Conservation (phyloP, 2,888 invertebrate genomes). For the Oscheius sp. region DNA sequence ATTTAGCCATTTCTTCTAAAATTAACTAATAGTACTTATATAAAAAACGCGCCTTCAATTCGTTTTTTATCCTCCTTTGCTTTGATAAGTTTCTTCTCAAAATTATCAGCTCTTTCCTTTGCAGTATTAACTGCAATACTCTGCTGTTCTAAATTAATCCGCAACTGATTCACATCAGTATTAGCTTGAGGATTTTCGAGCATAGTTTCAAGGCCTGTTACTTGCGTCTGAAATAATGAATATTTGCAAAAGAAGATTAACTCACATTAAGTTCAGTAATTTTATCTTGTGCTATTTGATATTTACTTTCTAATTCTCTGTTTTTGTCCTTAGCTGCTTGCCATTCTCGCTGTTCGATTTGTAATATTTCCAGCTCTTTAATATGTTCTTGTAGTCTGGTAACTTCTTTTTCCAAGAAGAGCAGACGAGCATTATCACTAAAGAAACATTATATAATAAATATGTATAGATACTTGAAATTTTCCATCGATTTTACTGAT, state of each 20-base stretch:
- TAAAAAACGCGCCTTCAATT: not conserved
- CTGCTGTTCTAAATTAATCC: slow-evolving; percentile 20
- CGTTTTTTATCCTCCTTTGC: slow-evolving; percentile 14
- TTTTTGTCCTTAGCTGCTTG: slow-evolving; percentile 24
- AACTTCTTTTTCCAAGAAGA: slow-evolving; percentile 19
- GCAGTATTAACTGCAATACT: slow-evolving; percentile 8
- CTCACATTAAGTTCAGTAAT: slow-evolving; percentile 17
- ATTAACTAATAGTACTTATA: not conserved
- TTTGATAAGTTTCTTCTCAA: slow-evolving; percentile 4
- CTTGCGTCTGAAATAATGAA: slow-evolving; percentile 1
- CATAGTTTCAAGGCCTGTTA: slow-evolving; percentile 22
- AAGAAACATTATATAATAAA: not conserved
- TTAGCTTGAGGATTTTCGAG: slow-evolving; percentile 20
- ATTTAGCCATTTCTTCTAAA: slow-evolving; percentile 10
- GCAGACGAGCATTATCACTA: slow-evolving; percentile 17
- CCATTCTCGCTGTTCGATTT: slow-evolving; percentile 28
- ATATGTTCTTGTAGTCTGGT: slow-evolving; percentile 14
- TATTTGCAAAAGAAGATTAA: not conserved
- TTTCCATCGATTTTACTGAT: not conserved
- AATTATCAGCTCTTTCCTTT: slow-evolving; percentile 9
- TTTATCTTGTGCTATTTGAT: slow-evolving; percentile 11
- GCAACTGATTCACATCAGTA: slow-evolving; percentile 7
- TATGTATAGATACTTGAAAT: not conserved
- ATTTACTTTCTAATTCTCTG: slow-evolving; percentile 31
- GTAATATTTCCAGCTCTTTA: slow-evolving; percentile 20